phyloP scores from a whole-genome alignment of 2,113 vertebrate species.

The Xenopus borealis region DNA sequence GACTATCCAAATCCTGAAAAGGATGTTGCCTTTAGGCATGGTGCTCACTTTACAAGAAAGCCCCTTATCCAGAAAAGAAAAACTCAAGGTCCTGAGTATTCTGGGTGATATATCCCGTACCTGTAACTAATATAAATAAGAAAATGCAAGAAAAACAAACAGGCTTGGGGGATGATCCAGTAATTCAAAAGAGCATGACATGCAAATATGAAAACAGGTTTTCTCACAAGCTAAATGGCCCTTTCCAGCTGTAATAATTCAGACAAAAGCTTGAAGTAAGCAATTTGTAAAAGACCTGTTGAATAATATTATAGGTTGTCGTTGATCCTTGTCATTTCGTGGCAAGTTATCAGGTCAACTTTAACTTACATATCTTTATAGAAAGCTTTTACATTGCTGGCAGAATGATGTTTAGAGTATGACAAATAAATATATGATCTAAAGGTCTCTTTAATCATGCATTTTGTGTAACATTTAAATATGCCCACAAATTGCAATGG shows the following conservation, averaged over 20 bases:
- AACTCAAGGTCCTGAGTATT: no score
- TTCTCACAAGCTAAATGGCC: slow-evolving; percentile 33
- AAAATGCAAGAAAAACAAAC: neutral
- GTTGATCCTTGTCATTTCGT: slow-evolving; percentile 33
- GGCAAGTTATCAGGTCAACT: slow-evolving; percentile 26
- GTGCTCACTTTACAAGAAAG: no score
- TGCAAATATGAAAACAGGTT: slow-evolving; percentile 38
- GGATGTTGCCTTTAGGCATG: no score
- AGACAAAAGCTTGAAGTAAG: slow-evolving; percentile 21
- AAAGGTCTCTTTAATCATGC: neutral
- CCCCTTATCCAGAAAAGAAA: no score
- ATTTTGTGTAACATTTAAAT: slow-evolving; percentile 9
- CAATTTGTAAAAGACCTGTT: slow-evolving; percentile 22
- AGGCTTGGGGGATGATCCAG: slow-evolving; percentile 1
- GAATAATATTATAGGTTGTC: slow-evolving; percentile 38
- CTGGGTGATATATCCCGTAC: no score
- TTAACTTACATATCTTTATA: slow-evolving; percentile 15
- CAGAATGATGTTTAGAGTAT: slow-evolving; percentile 23
- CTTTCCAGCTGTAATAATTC: slow-evolving; percentile 39
- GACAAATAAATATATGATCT: slow-evolving; percentile 19
- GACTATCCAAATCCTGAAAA: no score
- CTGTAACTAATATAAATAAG: neutral
- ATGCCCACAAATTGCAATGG: neutral
- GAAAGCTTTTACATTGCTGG: slow-evolving; percentile 29
- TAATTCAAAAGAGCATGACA: slow-evolving; percentile 34